phyloP scores from a whole-genome alignment of 1,140 invertebrate species.

The Atta colombica region DNA sequence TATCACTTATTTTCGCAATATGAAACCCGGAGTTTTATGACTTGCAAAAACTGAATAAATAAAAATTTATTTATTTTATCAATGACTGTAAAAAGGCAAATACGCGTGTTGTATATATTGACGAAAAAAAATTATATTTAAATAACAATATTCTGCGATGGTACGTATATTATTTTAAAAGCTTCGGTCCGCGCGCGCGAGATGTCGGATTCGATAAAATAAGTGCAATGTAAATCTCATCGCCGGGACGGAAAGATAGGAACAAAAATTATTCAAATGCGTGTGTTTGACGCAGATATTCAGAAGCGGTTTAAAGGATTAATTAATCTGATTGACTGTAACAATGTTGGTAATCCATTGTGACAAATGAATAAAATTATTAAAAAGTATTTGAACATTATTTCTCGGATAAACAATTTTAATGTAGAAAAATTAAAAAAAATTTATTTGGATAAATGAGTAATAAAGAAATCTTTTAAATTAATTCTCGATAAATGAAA shows the following conservation, averaged over 20 bases:
- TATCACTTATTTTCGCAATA: constrained; percentile 39
- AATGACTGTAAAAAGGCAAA: constrained; percentile 16
- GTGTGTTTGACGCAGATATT: background rate
- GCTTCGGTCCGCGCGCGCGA: background rate
- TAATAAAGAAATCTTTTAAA: background rate
- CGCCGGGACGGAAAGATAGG: constrained; percentile 10
- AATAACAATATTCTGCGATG: background rate
- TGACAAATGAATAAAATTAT: constrained; percentile 39
- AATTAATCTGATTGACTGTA: constrained; percentile 32
- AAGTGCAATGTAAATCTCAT: constrained; percentile 34
- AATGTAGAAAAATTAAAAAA: background rate
- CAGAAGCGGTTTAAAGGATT: constrained; percentile 25
- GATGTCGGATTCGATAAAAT: constrained; percentile 40
- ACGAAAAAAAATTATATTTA: constrained; percentile 35
- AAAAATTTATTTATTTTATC: constrained; percentile 36
- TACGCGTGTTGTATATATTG: background rate
- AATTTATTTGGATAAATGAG: background rate
- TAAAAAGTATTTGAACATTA: background rate
- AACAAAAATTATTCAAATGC: background rate
- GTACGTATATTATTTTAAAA: constrained; percentile 52
- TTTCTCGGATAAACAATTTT: constrained; percentile 11
- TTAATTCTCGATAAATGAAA: background rate
- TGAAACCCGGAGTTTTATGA: background rate
- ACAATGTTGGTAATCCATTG: background rate
- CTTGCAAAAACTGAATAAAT: constrained; percentile 43